Evolutionary conservation across 2,888 invertebrate species (phyloP).

Genomic region (Lathronympha strigana): DNA sequence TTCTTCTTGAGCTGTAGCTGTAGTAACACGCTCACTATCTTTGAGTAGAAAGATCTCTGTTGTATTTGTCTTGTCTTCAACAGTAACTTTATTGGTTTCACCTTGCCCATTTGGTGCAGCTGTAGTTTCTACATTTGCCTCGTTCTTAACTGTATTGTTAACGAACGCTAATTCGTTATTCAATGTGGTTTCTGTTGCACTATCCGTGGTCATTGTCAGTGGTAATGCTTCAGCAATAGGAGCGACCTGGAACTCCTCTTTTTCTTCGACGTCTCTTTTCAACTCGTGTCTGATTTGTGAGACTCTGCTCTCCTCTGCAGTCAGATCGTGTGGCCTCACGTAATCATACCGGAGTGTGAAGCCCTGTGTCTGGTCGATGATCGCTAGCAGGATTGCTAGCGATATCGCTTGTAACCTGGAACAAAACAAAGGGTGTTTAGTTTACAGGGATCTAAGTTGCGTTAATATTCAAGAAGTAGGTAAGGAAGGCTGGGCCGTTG

Average conservation of each 20-base stretch:
- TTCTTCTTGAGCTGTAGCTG: not conserved
- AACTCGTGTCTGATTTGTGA: slow-evolving; percentile 55
- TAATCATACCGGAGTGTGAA: slow-evolving; percentile 55
- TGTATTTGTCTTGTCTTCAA: not conserved
- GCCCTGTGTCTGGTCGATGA: slow-evolving; percentile 57
- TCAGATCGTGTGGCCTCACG: slow-evolving; percentile 51
- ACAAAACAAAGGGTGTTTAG: slow-evolving; percentile 47
- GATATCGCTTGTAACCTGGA: slow-evolving; percentile 69
- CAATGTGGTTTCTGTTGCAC: not conserved
- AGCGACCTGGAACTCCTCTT: slow-evolving; percentile 8
- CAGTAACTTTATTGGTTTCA: not conserved
- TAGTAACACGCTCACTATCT: not conserved
- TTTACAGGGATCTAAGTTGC: slow-evolving; percentile 1
- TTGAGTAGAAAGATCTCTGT: not conserved
- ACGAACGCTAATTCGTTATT: not conserved
- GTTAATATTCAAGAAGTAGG: no score
- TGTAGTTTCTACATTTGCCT: not conserved
- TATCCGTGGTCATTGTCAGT: slow-evolving; percentile 1
- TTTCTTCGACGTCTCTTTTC: slow-evolving; percentile 47
- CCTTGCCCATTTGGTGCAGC: not conserved
- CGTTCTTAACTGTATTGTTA: not conserved
- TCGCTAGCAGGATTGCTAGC: slow-evolving; percentile 58
- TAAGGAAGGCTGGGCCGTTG: no score
- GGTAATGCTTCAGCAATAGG: slow-evolving; percentile 9
- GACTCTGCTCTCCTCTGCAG: slow-evolving; percentile 54